These are phyloP conservation scores for Gryllus longicercus DNA, from an alignment of 2,888 invertebrate genomes.

Conservation along the genomic window DNA sequence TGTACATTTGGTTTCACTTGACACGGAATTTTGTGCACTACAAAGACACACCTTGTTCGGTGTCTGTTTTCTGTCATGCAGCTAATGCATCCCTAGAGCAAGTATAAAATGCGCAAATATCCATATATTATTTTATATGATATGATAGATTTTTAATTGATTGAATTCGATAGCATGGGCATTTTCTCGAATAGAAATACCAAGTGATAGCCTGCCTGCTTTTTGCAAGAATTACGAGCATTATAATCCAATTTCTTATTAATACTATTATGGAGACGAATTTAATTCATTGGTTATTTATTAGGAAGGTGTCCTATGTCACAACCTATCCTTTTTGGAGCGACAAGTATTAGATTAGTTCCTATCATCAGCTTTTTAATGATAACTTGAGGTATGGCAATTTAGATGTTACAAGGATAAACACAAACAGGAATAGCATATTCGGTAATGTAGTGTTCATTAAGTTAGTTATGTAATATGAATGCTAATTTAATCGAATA, in stretches of 20 bases:
- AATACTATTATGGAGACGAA: background rate
- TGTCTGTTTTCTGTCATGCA: background rate
- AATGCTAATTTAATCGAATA: too few species aligned
- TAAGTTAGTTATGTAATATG: too few species aligned
- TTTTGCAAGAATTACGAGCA: background rate
- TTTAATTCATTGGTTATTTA: background rate
- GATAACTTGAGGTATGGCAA: too few species aligned
- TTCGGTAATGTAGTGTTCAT: too few species aligned
- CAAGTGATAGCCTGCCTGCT: background rate
- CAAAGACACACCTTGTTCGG: background rate
- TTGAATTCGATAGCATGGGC: background rate
- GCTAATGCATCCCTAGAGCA: background rate
- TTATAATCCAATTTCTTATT: background rate
- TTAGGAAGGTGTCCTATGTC: background rate
- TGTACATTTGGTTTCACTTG: background rate
- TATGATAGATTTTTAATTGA: background rate
- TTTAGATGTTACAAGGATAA: too few species aligned
- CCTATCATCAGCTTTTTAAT: too few species aligned
- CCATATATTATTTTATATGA: background rate
- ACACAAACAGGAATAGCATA: too few species aligned
- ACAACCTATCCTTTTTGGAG: too few species aligned
- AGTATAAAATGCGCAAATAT: background rate
- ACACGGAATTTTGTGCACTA: background rate
- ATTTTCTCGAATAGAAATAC: background rate
- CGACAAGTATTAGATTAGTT: too few species aligned